These are phyloP conservation scores for Hirtodrosophila cameraria DNA, from an alignment of 2,888 invertebrate genomes.

Conservation along the genomic window DNA sequence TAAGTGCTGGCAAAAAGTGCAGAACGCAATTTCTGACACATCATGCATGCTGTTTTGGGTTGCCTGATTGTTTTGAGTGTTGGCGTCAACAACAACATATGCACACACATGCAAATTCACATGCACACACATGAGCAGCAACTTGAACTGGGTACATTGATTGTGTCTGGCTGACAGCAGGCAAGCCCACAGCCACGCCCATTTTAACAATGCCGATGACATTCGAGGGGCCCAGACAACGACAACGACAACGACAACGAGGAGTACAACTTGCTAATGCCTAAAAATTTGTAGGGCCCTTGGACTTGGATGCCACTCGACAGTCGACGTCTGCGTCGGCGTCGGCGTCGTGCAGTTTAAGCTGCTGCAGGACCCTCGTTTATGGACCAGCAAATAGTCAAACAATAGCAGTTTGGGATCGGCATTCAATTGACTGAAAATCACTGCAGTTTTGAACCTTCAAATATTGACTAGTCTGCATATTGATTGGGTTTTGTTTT, in stretches of 20 bases:
- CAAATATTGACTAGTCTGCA: conserved; percentile 64
- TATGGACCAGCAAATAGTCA: conserved; percentile 59
- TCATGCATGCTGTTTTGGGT: conserved; percentile 73
- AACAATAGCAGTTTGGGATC: conserved; percentile 63
- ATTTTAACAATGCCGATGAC: conserved; percentile 60
- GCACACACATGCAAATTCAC: conserved; percentile 25
- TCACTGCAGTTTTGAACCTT: conserved; percentile 49
- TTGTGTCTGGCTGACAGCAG: conserved; percentile 56
- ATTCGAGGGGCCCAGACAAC: conserved; percentile 56
- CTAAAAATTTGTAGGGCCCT: conserved; percentile 68
- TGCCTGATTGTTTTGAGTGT: conserved; percentile 70
- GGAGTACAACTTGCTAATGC: conserved; percentile 56
- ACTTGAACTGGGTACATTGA: conserved; percentile 51
- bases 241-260: background rate
- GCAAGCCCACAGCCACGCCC: conserved; percentile 27
- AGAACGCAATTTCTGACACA: conserved; percentile 54
- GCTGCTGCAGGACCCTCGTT: conserved; percentile 12
- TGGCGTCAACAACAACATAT: conserved; percentile 38
- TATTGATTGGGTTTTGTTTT: conserved; percentile 66
- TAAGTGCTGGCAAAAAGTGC: conserved; percentile 73
- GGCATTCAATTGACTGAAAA: conserved; percentile 49
- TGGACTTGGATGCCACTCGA: conserved; percentile 57
- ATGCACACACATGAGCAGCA: conserved; percentile 20
- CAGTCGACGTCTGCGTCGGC: conserved; percentile 47
- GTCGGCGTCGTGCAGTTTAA: conserved; percentile 26